Conservation (phyloP, 37 sponge, comb jelly and placozoan species). For the Geodia barretti region DNA sequence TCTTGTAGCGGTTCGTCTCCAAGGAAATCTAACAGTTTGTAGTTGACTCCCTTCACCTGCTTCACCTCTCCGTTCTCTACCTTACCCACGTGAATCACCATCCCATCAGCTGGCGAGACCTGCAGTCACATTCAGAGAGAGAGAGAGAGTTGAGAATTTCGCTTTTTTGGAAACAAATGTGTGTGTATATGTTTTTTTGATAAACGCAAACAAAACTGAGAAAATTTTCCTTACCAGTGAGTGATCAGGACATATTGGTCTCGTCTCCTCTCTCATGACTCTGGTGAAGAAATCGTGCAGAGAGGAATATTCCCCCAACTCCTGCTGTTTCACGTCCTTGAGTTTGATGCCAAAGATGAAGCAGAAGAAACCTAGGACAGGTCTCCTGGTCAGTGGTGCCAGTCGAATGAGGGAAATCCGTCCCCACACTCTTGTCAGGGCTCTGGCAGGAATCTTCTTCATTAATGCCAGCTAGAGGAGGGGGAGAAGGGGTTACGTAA, state of each 20-base stretch:
- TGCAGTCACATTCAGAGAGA: no score
- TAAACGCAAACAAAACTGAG: no score
- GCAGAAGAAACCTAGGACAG: slow-evolving; percentile 69
- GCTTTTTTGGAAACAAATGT: no score
- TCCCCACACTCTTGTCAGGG: slow-evolving; percentile 80
- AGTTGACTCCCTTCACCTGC: slow-evolving; percentile 95
- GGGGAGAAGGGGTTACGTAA: neutral
- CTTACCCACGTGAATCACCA: slow-evolving; percentile 80
- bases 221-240: slow-evolving; percentile 84
- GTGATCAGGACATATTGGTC: slow-evolving; percentile 42
- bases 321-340: slow-evolving; percentile 65
- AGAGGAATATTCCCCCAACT: slow-evolving; percentile 56
- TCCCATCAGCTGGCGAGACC: slow-evolving; percentile 94
- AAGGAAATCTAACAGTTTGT: slow-evolving; percentile 72
- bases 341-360: slow-evolving; percentile 71
- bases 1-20: slow-evolving; percentile 38
- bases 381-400: slow-evolving; percentile 58
- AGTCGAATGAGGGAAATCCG: slow-evolving; percentile 36
- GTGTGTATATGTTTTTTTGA: neutral
- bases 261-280: slow-evolving; percentile 54
- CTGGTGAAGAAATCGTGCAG: slow-evolving; percentile 72
- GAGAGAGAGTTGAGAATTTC: no score
- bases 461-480: slow-evolving; percentile 53
- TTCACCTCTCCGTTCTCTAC: slow-evolving; percentile 68
- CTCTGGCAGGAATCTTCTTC: slow-evolving; percentile 65